Conservation (phyloP, 2,888 invertebrate species). For the Thereva unica region DNA sequence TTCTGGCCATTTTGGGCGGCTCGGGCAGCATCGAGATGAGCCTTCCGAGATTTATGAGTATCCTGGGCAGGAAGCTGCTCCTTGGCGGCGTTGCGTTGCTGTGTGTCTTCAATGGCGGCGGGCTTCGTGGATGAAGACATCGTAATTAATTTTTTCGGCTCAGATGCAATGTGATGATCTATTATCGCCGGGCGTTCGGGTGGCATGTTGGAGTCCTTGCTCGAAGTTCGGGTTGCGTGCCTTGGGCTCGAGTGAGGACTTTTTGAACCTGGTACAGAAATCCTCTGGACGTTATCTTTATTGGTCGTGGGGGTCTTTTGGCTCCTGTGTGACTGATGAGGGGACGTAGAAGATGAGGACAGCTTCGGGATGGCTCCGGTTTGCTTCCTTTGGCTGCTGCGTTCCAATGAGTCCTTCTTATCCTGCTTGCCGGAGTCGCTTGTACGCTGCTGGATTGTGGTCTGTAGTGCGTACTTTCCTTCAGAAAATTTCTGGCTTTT, state of each 20-base stretch:
- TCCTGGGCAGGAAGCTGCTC: constrained; percentile 18
- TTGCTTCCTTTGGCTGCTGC: constrained; percentile 26
- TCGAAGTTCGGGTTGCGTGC: background rate
- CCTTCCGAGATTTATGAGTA: constrained; percentile 20
- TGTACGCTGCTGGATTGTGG: background rate
- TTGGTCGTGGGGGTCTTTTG: constrained; percentile 9
- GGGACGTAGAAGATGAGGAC: constrained; percentile 35
- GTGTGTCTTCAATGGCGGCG: background rate
- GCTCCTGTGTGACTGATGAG: constrained; percentile 33
- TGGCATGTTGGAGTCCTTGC: constrained; percentile 15
- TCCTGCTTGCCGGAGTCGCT: constrained; percentile 19
- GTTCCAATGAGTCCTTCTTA: constrained; percentile 33
- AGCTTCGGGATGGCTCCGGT: constrained; percentile 55
- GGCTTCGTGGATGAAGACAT: constrained; percentile 9
- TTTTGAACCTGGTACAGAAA: constrained; percentile 6
- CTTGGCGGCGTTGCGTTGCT: constrained; percentile 15
- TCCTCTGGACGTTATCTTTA: constrained; percentile 21
- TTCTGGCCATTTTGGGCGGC: background rate
- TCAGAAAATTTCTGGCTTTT: constrained; percentile 21
- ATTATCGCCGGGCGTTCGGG: constrained; percentile 7
- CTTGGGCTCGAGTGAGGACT: constrained; percentile 33
- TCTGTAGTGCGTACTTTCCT: constrained; percentile 25
- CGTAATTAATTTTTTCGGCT: constrained; percentile 27
- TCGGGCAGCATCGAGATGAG: background rate
- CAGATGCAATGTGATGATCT: constrained; percentile 9